These are phyloP conservation scores for Flabesymbios commensalis DNA, from an alignment of 2,888 invertebrate genomes.

Conservation along the genomic window DNA sequence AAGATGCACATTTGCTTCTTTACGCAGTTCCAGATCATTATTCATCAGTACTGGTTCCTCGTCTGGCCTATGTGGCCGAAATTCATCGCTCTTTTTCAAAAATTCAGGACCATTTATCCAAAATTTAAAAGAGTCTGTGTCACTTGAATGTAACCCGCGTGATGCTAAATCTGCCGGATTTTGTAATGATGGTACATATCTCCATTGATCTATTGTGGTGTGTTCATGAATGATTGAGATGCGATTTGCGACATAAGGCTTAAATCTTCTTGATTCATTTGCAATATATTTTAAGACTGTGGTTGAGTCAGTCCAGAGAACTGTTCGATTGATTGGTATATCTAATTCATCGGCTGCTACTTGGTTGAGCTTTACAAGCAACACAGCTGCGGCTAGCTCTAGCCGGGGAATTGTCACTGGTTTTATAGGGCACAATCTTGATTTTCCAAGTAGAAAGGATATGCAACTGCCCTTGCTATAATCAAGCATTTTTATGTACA, in stretches of 20 bases:
- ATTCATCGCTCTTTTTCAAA: too few species aligned
- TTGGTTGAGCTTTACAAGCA: constrained; percentile 2
- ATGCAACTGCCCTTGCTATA: background rate
- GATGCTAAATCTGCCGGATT: constrained; percentile 43
- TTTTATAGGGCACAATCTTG: constrained; percentile 33
- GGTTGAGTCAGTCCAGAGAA: constrained; percentile 32
- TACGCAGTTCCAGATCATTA: too few species aligned
- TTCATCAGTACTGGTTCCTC: too few species aligned
- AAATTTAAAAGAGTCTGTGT: too few species aligned
- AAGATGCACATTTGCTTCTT: too few species aligned
- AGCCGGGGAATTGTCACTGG: constrained; percentile 30
- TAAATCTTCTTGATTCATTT: constrained; percentile 35
- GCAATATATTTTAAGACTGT: constrained; percentile 36
- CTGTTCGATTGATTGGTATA: too few species aligned
- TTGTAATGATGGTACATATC: constrained; percentile 24
- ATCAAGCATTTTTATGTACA: background rate
- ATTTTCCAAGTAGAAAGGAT: constrained; percentile 17
- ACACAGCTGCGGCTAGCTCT: constrained; percentile 32
- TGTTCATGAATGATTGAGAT: constrained; percentile 32
- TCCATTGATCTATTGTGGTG: constrained; percentile 31
- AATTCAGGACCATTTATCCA: too few species aligned
- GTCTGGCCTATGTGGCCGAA: too few species aligned
- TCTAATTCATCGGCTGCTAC: background rate
- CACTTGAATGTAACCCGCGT: too few species aligned
- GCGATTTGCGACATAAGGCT: constrained; percentile 38